These are phyloP conservation scores for Ameiurus melas DNA, from an alignment of 2,113 vertebrate genomes.

Conservation along the genomic window DNA sequence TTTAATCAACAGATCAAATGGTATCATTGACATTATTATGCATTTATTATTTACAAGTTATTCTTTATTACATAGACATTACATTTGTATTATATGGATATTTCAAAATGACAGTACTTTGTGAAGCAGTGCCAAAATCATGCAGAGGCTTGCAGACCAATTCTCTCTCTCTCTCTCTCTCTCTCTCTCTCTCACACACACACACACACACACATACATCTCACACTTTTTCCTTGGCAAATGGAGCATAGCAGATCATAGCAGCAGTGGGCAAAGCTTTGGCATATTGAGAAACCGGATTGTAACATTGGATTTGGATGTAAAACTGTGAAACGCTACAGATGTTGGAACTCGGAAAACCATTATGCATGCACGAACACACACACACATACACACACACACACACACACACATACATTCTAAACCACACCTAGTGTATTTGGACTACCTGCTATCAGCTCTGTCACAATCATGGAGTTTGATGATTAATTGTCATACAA, in stretches of 20 bases:
- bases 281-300: slow-evolving; percentile 53
- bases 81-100: slow-evolving; percentile 6
- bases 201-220: slow-evolving; percentile 40
- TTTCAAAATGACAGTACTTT: slow-evolving; percentile 5
- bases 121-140: slow-evolving; percentile 23
- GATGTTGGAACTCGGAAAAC: slow-evolving; percentile 32
- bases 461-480: not conserved
- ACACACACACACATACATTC: not conserved
- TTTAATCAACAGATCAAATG: not conserved
- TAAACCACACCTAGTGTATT: slow-evolving; percentile 32
- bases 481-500: not conserved
- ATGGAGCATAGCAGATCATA: slow-evolving; percentile 50
- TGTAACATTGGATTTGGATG: slow-evolving; percentile 50
- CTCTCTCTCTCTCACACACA: slow-evolving; percentile 11
- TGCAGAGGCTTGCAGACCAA: slow-evolving; percentile 15
- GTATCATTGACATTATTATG: not conserved
- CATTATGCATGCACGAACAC: slow-evolving; percentile 32
- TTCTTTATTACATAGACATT: slow-evolving; percentile 2
- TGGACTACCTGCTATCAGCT: slow-evolving; percentile 8
- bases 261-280: slow-evolving; percentile 54
- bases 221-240: slow-evolving; percentile 47
- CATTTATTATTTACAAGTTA: not conserved
- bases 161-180: slow-evolving; percentile 18
- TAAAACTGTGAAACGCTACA: slow-evolving; percentile 52
- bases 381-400: slow-evolving; percentile 39